phyloP scores from a whole-genome alignment of 2,113 vertebrate species.

The Falco punctatus region DNA sequence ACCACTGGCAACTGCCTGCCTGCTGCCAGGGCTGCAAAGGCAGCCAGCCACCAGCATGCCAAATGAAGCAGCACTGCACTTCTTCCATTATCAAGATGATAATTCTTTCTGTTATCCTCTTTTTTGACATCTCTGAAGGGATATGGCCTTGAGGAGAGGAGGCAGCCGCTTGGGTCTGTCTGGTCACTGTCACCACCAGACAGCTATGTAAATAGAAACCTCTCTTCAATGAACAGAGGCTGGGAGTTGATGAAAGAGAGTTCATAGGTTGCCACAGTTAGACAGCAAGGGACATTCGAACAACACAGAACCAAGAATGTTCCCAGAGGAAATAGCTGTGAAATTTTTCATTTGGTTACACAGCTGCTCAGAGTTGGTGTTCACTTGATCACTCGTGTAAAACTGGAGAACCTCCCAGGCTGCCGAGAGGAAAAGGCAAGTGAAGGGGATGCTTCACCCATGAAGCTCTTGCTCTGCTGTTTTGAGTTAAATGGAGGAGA shows the following conservation, averaged over 20 bases:
- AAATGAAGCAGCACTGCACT: not conserved
- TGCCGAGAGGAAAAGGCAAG: not conserved
- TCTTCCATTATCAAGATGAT: not conserved
- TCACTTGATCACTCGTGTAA: not conserved
- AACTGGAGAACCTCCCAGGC: not conserved
- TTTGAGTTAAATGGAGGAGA: not conserved
- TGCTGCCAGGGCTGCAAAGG: not conserved
- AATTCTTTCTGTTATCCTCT: not conserved
- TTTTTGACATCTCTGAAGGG: not conserved
- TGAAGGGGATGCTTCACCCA: not conserved
- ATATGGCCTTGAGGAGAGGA: not conserved
- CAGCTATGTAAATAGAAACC: slow-evolving; percentile 74
- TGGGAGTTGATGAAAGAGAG: slow-evolving; percentile 44
- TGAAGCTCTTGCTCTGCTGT: not conserved
- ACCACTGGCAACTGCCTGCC: not conserved
- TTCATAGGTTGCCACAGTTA: slow-evolving; percentile 41
- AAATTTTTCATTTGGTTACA: not conserved
- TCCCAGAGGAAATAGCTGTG: slow-evolving; percentile 28
- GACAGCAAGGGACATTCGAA: slow-evolving; percentile 69
- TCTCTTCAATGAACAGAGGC: slow-evolving; percentile 41
- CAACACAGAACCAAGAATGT: not conserved
- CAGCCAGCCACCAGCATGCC: not conserved
- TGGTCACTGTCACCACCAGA: slow-evolving; percentile 62
- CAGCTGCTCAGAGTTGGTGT: not conserved
- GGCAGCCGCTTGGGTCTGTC: not conserved